Base-by-base conservation (phyloP, 1,140 invertebrate genomes). In the Mylabris phalerata region DNA sequence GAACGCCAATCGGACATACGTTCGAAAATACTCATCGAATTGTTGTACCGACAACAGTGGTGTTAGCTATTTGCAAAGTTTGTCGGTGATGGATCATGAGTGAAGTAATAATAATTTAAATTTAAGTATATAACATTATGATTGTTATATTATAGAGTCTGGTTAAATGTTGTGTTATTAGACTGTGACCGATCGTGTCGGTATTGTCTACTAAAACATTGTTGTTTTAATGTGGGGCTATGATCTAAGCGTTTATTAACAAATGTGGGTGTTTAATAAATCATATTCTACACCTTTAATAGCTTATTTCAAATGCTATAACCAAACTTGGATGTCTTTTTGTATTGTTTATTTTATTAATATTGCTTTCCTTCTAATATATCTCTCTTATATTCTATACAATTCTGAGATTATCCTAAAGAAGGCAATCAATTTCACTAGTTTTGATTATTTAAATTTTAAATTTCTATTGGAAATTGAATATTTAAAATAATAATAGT, bases 241-340 rank as follows among this genome's bases (percentile, higher is more conserved):
- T 27, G 52, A 19, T 55, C 62, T 59, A 50, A 57, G 54, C 52
- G 48, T 48, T 48, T 48, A 66, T 66, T 66, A 66, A 48, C 58
- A 60, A 63, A 66, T 60, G 64, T 66, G 64, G 64, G 64, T 61
- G 64, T 66, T 63, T 63, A 66, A 66, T 66, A 66, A 66, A 66
- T 66, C 64, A 66, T 66, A 63, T 63, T 50, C 55, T 55, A 59
- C 61, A 45, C 27, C 42, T 66, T 66, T 66, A 59, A 66, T 66
- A 61, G 64, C 61, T 63, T 63, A 60, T 61, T 63, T 55, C 61
- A 65, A 42, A 42, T 42, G 5, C 7, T 32, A 32, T 32, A 32
- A 32, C 32, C 32, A 32, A 32, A 32, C 32, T 32, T 32, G 7
- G 32, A 32, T 32, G 32, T 32, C 32, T 32, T 32, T 7, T 32